Evolutionary conservation across 2,113 vertebrate genomes (phyloP).

Genomic region (Ammodytes dubius): DNA sequence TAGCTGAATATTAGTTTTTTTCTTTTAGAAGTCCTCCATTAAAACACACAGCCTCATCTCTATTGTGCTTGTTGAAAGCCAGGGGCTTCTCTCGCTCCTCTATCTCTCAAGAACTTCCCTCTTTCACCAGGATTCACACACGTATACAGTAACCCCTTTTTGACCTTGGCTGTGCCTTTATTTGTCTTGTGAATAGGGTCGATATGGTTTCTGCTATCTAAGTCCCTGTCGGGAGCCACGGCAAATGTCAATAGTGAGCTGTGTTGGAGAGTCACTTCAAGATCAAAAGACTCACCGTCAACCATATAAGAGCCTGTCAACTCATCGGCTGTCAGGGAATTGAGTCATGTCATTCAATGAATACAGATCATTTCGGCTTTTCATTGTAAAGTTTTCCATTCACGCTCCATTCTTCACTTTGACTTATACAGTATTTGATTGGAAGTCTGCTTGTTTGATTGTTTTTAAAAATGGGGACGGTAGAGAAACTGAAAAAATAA

Average conservation of each 20-base stretch:
- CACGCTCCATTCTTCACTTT: slow-evolving; percentile 1
- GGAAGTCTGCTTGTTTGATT: neutral
- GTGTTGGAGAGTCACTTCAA: slow-evolving; percentile 42
- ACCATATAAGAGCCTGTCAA: slow-evolving; percentile 27
- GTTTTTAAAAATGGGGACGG: slow-evolving; percentile 13
- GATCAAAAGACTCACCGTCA: slow-evolving; percentile 60
- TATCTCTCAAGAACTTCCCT: slow-evolving; percentile 19
- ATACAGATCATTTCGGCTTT: slow-evolving; percentile 42
- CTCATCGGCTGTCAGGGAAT: slow-evolving; percentile 1
- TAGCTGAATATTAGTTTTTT: no score
- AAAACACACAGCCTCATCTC: neutral
- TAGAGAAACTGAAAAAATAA: slow-evolving; percentile 19
- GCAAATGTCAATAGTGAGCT: slow-evolving; percentile 51
- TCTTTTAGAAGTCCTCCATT: neutral
- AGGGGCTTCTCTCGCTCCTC: neutral
- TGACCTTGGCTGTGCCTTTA: slow-evolving; percentile 23
- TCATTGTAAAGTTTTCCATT: slow-evolving; percentile 4
- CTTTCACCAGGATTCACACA: slow-evolving; percentile 15
- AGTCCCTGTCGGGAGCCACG: slow-evolving; percentile 28
- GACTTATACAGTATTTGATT: no score
- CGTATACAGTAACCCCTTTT: neutral
- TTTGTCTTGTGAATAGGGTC: slow-evolving; percentile 31
- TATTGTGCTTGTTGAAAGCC: neutral
- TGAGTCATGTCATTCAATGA: slow-evolving; percentile 24
- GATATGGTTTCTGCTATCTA: slow-evolving; percentile 32